These are phyloP conservation scores for Trinorchestia longiramus DNA, from an alignment of 1,140 invertebrate species.

Conservation along the genomic window DNA sequence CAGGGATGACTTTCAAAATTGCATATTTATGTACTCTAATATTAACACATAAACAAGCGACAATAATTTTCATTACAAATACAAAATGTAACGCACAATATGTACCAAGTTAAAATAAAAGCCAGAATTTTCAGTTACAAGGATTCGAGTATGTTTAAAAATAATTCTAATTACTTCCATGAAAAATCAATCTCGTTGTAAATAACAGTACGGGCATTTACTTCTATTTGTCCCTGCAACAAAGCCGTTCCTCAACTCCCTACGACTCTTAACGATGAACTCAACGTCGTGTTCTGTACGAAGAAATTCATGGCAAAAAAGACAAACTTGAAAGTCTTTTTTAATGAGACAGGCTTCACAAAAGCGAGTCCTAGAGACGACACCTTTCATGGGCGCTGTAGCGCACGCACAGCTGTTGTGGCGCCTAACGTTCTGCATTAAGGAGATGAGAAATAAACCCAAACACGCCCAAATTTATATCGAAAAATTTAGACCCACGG, in stretches of 20 bases:
- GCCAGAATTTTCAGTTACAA: background rate
- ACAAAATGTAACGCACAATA: background rate
- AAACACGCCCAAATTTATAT: background rate
- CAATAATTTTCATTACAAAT: background rate
- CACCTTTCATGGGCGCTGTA: background rate
- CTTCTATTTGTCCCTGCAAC: background rate
- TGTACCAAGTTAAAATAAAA: background rate
- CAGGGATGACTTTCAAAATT: background rate
- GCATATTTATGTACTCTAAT: background rate
- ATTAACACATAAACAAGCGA: background rate
- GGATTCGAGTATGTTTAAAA: background rate
- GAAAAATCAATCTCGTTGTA: background rate
- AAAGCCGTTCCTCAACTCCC: background rate
- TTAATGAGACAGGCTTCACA: conserved; percentile 7
- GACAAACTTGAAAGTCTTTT: background rate
- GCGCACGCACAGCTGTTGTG: too few relatives aligned
- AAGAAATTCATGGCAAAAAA: background rate
- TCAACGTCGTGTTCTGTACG: background rate
- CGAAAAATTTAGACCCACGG: background rate
- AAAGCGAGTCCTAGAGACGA: background rate
- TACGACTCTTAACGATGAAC: background rate
- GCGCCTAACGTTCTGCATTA: background rate
- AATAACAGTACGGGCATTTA: background rate
- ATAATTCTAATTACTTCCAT: background rate
- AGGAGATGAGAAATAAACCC: background rate